Percentiles rank a stretch among this genome's conserved stretches.
Conservation (phyloP, 2,113 vertebrate species). For the Nothobranchius kuhntae region DNA sequence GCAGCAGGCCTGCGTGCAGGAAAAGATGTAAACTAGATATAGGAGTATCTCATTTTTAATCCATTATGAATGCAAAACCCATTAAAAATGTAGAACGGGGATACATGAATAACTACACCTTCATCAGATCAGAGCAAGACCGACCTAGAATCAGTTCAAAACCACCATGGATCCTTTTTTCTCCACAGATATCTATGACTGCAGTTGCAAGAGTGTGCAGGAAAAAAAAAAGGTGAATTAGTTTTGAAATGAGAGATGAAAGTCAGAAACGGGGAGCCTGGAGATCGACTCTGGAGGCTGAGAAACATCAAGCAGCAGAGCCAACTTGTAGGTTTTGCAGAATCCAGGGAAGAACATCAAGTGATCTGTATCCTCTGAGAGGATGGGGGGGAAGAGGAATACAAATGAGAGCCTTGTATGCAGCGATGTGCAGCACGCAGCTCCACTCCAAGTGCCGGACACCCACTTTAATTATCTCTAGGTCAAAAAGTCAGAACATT, state of each 20-base stretch:
- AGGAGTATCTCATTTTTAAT: neutral
- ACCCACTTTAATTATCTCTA: slow-evolving; percentile 27
- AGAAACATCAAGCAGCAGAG: slow-evolving; percentile 8
- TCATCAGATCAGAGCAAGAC: no score
- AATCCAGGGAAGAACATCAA: slow-evolving; percentile 29
- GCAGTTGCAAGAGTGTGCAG: no score
- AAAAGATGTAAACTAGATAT: neutral
- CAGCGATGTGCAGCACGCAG: slow-evolving; percentile 36
- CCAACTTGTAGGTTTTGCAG: slow-evolving; percentile 12
- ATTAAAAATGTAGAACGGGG: slow-evolving; percentile 58
- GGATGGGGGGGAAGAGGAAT: slow-evolving; percentile 26
- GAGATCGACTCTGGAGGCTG: neutral
- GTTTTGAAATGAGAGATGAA: no score
- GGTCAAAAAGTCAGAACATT: neutral
- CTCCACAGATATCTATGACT: no score
- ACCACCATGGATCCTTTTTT: no score
- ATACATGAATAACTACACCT: slow-evolving; percentile 9
- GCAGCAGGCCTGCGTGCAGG: no score
- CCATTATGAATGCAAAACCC: slow-evolving; percentile 46
- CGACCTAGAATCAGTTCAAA: no score
- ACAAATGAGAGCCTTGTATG: slow-evolving; percentile 50
- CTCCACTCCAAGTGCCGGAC: slow-evolving; percentile 9
- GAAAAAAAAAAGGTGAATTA: no score
- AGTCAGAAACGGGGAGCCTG: no score
- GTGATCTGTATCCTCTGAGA: slow-evolving; percentile 34